These are phyloP conservation scores for Bombus sibiricus DNA, from an alignment of 1,140 invertebrate species.

Conservation along the genomic window DNA sequence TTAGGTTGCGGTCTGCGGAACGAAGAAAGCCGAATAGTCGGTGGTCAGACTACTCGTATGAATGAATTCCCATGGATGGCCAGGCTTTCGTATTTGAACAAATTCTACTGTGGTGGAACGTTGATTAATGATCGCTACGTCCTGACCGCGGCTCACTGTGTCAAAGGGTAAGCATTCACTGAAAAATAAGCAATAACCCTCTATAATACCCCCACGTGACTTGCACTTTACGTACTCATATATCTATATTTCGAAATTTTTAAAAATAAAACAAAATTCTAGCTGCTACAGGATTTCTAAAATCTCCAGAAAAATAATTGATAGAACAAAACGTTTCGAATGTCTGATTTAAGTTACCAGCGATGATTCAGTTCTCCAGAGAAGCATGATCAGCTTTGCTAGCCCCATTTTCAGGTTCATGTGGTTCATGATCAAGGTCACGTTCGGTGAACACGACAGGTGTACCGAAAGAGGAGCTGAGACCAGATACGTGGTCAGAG, in stretches of 20 bases:
- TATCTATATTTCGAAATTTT: neutral
- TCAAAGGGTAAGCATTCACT: conserved; percentile 87
- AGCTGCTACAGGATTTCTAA: neutral
- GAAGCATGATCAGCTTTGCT: conserved; percentile 63
- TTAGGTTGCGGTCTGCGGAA: conserved; percentile 91
- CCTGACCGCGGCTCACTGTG: conserved; percentile 91
- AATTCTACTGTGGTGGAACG: conserved; percentile 93
- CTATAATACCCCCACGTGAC: neutral
- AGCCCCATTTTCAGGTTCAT: conserved; percentile 88
- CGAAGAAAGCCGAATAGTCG: conserved; percentile 90
- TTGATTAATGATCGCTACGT: conserved; percentile 92
- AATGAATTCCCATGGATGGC: conserved; percentile 94
- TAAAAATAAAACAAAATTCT: neutral
- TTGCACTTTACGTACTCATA: neutral
- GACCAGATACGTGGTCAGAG: conserved; percentile 89
- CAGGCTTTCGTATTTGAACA: conserved; percentile 90
- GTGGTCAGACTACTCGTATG: conserved; percentile 86
- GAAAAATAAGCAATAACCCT: neutral
- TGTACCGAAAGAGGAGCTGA: conserved; percentile 88
- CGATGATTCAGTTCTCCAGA: neutral
- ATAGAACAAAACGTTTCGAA: neutral
- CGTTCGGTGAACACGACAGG: conserved; percentile 92
- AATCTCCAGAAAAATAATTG: neutral
- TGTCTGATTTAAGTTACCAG: neutral
- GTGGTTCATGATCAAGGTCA: conserved; percentile 95